Base-by-base conservation (phyloP, 2,888 invertebrate species). In the Metallyticus violacea region DNA sequence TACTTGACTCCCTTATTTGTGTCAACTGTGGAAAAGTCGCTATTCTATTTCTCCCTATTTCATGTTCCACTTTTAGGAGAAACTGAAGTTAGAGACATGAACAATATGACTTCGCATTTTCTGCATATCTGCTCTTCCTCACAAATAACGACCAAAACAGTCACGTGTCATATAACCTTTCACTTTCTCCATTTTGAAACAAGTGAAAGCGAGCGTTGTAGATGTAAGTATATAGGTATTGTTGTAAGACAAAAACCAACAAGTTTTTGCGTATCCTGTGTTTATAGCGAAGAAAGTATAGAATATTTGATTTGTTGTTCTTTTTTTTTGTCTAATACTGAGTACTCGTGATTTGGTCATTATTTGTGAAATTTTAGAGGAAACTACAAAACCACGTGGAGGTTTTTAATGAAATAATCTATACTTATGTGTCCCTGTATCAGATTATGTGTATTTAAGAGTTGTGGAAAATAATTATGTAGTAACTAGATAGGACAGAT, bases 131-230 rank as follows among this genome's bases (percentile, higher is more conserved):
- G n/a, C 85, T 87, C 81, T 87, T 84, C 30, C 85, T 87, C 85
- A 81, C 86, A 87, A 87, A 87, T 85, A 87, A 87, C 84, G 86
- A 87, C 85, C 86, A 87, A 85, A 62, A 15, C 15, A 62, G 40
- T 4, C 40, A 62, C 40, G 40, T 62, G 40, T 0, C 0, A 15
- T 15, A 0, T 22, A 62, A 62, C 0, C 9, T 62, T 62, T 62
- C 40, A 62, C 2, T 62, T 62, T 4, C 2, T 62, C 15, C 15
- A 15, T 62, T 62, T 4, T 1, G 22, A 62, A 15, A 3, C 15
- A 62, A 62, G 9, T 40, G 40, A 2, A 40, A 40, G 40, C 15
- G 15, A 62, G 40, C 40, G 3, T 62, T 62, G 22, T 62, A 62
- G 40, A 2, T 62, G 15, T 22, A 62, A 1, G 40, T 15, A 15